phyloP scores from a whole-genome alignment of 2,113 vertebrate genomes.

The Hyperopisus bebe region DNA sequence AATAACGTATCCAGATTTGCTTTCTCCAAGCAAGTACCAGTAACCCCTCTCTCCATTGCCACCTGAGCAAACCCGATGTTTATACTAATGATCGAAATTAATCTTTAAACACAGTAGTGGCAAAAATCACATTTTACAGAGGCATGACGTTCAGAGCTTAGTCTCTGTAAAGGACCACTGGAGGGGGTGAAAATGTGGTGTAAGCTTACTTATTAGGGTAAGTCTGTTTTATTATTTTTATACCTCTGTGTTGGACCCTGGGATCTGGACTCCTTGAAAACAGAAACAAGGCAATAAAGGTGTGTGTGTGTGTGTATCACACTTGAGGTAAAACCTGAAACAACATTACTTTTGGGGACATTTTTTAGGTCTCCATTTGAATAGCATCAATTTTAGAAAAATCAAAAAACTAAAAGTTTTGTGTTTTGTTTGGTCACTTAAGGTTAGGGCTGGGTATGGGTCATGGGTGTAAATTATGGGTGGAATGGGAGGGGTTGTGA shows the following conservation, averaged over 20 bases:
- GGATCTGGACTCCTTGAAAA: not conserved
- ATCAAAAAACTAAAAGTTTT: not conserved
- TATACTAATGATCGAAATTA: not conserved
- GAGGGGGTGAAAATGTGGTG: not conserved
- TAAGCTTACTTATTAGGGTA: not conserved
- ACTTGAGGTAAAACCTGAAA: no score
- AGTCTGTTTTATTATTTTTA: not conserved
- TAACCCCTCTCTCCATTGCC: not conserved
- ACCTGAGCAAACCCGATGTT: not conserved
- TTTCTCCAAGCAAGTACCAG: not conserved
- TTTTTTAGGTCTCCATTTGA: no score
- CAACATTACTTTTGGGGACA: no score
- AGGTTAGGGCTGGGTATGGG: no score
- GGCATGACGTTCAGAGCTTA: not conserved
- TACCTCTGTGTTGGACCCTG: not conserved
- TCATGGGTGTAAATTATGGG: not conserved
- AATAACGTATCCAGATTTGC: not conserved
- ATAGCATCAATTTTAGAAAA: no score
- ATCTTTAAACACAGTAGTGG: not conserved
- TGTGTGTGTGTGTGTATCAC: not conserved
- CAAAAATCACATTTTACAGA: not conserved
- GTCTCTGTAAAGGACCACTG: not conserved
- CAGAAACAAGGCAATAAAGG: not conserved
- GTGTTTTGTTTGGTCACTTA: not conserved
- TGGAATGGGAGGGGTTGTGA: no score